Evolutionary conservation across 2,113 vertebrate species (phyloP).

Genomic region (Rhynchomys soricoides): DNA sequence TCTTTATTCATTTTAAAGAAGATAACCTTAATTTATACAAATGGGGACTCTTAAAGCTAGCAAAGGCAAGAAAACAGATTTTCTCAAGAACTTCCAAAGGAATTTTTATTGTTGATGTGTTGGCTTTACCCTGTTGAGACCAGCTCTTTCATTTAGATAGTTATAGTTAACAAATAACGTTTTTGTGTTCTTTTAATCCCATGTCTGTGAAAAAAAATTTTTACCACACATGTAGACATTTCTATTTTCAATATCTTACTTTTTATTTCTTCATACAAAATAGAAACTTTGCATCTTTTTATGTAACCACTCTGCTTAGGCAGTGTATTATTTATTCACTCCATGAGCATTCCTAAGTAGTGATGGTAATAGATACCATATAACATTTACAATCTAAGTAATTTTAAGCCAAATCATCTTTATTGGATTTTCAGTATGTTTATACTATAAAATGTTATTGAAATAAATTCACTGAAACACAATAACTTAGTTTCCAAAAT

Average conservation of each 20-base stretch:
- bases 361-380: not conserved
- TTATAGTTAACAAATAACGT: not conserved
- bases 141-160: not conserved
- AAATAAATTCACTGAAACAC: not conserved
- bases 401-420: not conserved
- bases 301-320: not conserved
- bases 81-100: not conserved
- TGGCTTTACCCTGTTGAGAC: not conserved
- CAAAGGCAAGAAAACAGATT: not conserved
- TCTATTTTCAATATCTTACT: not conserved
- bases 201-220: not conserved
- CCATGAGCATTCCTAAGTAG: not conserved
- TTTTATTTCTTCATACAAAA: not conserved
- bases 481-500: not conserved
- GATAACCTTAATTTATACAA: not conserved
- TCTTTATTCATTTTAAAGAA: not conserved
- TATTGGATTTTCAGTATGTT: not conserved
- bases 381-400: not conserved
- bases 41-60: fast-evolving
- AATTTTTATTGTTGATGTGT: not conserved
- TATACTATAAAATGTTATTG: not conserved
- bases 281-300: not conserved
- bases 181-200: not conserved
- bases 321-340: not conserved
- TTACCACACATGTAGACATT: not conserved